Conservation (phyloP, 2,888 invertebrate species). For the Ectemnius cavifrons region DNA sequence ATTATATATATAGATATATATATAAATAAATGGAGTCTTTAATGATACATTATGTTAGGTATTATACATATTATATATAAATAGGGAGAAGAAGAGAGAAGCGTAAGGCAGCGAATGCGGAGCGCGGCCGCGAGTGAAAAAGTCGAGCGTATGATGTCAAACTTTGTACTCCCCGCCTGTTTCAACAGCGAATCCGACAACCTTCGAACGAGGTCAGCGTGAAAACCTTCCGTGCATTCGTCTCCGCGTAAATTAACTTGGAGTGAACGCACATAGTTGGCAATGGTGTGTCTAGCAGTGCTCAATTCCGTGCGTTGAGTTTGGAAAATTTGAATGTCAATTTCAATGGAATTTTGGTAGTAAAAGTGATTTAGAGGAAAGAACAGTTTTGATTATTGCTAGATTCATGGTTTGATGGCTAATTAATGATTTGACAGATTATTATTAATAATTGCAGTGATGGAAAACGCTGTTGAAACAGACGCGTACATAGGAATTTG, state of each 20-base stretch:
- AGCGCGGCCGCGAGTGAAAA: background rate
- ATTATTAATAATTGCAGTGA: no score
- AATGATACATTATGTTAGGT: constrained; percentile 65
- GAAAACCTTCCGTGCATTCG: background rate
- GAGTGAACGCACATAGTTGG: no score
- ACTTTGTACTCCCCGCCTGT: background rate
- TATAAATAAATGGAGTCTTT: constrained; percentile 70
- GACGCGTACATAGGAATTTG: constrained; percentile 27
- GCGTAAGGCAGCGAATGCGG: constrained; percentile 1
- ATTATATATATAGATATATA: constrained; percentile 61
- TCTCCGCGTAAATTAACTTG: background rate
- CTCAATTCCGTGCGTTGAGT: no score
- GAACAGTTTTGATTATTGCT: no score
- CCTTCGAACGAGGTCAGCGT: constrained; percentile 10
- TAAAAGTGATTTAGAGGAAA: no score
- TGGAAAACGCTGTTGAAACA: constrained; percentile 44
- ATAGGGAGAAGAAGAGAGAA: constrained; percentile 24
- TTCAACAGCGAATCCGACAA: background rate
- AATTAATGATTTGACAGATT: no score
- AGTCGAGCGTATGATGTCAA: background rate
- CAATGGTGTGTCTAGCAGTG: no score
- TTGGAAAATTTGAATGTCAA: no score
- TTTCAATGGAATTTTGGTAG: no score
- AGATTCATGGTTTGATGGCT: no score
- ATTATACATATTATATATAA: constrained; percentile 49